Evolutionary conservation across 2,113 vertebrate genomes (phyloP), one percentile per base, ranked within the genome.

Genomic region (Dromas ardeola): DNA sequence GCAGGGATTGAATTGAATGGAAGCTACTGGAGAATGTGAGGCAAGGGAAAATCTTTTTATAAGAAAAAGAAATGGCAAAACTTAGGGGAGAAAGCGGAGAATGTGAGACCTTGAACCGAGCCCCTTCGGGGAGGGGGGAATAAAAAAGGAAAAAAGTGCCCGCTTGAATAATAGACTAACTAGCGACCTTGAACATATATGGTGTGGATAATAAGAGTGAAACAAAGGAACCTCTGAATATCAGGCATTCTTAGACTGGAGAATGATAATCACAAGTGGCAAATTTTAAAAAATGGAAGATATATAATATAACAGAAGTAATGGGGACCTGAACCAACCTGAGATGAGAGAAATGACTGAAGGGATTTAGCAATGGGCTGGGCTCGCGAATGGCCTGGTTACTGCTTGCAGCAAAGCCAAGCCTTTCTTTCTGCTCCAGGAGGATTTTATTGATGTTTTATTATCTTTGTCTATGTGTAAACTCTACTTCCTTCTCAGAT

Each of bases 101-200:
- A 98, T 98, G 96, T 3, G 47, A 98, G 96, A 98, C 98, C 98
- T 98, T 98, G 98, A 98, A 98, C 98, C 3, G 29, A 98, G 94
- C 83, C 93, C 97, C 96, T 97, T 94, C 40, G 92, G 96, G 86
- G 93, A 79, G 95, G 65, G 76, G 77, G 79, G 86, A 90, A 83
- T 81, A 92, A 96, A 95, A 95, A 91, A 27, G 20, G 42, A 55
- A 96, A 96, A 97, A 97, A 98, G 94, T 98, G 96, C 97, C 96
- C 55, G 62, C 95, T 89, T 95, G 97, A 98, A 98, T 98, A 98
- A 98, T 97, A 95, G 98, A 97, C 95, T 94, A 98, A 98, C 98
- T 95, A 93, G 95, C 90, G 92, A 98, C 98, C 98, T 98, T 98
- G 98, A 98, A 96, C 95, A 96, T 93, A 97, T 94, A 98, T 95